Evolutionary conservation across 64 coral and sea anemone species (phyloP), one percentile per base, ranked within the genome.

Genomic region (Montipora cactus): DNA sequence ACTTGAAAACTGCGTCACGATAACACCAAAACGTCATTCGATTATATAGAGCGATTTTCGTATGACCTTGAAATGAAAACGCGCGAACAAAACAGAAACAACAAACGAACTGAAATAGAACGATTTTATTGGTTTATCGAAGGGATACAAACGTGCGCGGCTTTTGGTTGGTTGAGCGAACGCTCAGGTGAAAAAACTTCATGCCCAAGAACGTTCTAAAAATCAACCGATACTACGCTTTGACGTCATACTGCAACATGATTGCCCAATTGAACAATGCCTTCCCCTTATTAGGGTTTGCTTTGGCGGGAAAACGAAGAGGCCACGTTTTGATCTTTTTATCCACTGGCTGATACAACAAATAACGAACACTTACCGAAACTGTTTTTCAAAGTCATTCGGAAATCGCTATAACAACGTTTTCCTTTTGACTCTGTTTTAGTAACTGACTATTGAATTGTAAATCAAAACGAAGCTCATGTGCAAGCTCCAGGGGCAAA

Each of bases 401-500:
- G 15, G 18, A 18, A 71, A 71, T 71, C 68, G 68, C 68, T 18
- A 6, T 71, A 71, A n/a, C 68, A 3, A 37, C 37, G 37, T 37
- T 37, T 37, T 37, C 37, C 37, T 37, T 37, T 37, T 37, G 37
- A 37, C 37, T 37, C 37, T 37, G 37, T 37, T 37, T 37, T 37
- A 2, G 37, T 2, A 37, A 37, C 37, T 37, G 37, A 37, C 37
- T 37, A 37, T 37, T 37, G 37, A 37, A 37, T 37, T 37, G 1
- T 37, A 37, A 37, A 37, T 37, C 37, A 37, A 37, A 55, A 55
- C 10, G 52, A 10, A 55, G 52, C 52, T 37, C 1, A 37, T 37
- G 37, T 37, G 37, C 37, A 55, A 55, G 68, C 67, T 70, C 67
- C 67, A 70, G 67, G 67, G 67, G 67, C 67, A 81, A 81, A 81